A percentile compares a stretch with the other conserved stretches of the same genome.
Evolutionary conservation across 2,113 vertebrate genomes (phyloP).

Genomic region (Anoplopoma fimbria): DNA sequence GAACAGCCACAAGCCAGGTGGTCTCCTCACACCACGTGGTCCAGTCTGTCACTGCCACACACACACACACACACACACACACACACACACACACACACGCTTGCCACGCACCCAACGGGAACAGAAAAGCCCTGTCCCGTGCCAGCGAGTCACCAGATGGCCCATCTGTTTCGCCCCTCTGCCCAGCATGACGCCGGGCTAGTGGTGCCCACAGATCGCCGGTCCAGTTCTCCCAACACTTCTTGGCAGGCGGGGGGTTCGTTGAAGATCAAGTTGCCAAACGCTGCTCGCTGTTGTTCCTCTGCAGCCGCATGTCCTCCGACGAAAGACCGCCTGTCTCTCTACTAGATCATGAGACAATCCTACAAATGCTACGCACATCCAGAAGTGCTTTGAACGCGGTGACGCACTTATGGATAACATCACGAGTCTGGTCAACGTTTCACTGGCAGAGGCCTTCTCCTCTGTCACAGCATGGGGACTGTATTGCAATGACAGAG

Average conservation of each 20-base stretch:
- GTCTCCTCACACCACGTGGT: slow-evolving; percentile 65
- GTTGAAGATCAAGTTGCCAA: slow-evolving; percentile 73
- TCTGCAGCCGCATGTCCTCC: slow-evolving; percentile 58
- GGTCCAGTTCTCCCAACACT: slow-evolving; percentile 65
- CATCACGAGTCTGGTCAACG: slow-evolving; percentile 18
- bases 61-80: slow-evolving; percentile 32
- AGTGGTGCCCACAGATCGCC: slow-evolving; percentile 74
- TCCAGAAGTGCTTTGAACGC: slow-evolving; percentile 46
- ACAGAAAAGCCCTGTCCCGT: slow-evolving; percentile 64
- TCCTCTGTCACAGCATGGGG: slow-evolving; percentile 34
- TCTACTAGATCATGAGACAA: slow-evolving; percentile 26
- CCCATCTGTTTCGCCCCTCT: slow-evolving; percentile 81
- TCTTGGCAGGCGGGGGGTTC: slow-evolving; percentile 62
- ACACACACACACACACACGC: slow-evolving; percentile 15
- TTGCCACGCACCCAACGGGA: slow-evolving; percentile 39
- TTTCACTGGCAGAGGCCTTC: slow-evolving; percentile 26
- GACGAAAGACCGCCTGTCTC: slow-evolving; percentile 14
- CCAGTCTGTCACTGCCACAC: slow-evolving; percentile 40
- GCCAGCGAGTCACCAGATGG: slow-evolving; percentile 77
- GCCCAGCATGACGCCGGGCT: slow-evolving; percentile 66
- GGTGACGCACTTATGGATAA: slow-evolving; percentile 33
- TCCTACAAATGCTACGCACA: slow-evolving; percentile 9
- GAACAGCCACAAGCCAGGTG: slow-evolving; percentile 77
- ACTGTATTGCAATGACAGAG: slow-evolving; percentile 33
- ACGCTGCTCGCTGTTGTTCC: slow-evolving; percentile 52